These are phyloP conservation scores for Drosophila nr. perissopoda DNA, from an alignment of 2,888 invertebrate genomes.

Conservation along the genomic window DNA sequence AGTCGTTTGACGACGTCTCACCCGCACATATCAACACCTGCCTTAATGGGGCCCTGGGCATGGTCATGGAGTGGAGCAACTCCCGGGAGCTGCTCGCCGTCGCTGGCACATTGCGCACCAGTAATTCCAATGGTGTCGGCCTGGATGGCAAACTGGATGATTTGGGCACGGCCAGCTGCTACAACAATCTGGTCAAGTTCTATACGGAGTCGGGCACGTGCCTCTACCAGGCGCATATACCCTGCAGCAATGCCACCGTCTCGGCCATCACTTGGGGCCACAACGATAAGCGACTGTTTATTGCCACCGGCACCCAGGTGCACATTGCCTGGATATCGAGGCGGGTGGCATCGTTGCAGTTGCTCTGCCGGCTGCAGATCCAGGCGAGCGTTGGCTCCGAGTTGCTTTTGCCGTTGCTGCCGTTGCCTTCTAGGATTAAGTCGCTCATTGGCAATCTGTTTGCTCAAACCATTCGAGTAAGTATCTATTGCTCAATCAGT, in stretches of 20 bases:
- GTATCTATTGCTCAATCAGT: slow-evolving; percentile 48
- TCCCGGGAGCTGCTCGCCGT: slow-evolving; percentile 96
- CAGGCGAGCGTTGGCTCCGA: slow-evolving; percentile 91
- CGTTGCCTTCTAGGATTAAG: slow-evolving; percentile 94
- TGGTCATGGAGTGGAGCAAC: slow-evolving; percentile 98
- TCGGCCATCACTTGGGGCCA: slow-evolving; percentile 99
- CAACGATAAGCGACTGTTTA: slow-evolving; percentile 97
- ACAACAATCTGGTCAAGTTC: slow-evolving; percentile 94
- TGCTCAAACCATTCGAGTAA: slow-evolving; percentile 96
- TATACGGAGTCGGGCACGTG: slow-evolving; percentile 94
- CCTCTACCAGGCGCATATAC: slow-evolving; percentile 92
- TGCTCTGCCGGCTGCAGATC: slow-evolving; percentile 93
- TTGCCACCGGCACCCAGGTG: slow-evolving; percentile 95
- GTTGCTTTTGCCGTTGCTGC: slow-evolving; percentile 90
- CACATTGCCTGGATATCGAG: slow-evolving; percentile 97
- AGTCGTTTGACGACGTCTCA: slow-evolving; percentile 96
- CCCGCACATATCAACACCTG: slow-evolving; percentile 93
- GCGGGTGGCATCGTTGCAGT: slow-evolving; percentile 94
- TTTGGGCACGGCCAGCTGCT: slow-evolving; percentile 86
- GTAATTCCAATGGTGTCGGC: slow-evolving; percentile 33
- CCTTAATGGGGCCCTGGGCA: slow-evolving; percentile 90
- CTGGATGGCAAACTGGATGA: slow-evolving; percentile 75
- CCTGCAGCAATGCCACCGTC: slow-evolving; percentile 91
- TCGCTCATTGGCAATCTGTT: slow-evolving; percentile 94
- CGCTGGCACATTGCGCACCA: slow-evolving; percentile 89